phyloP scores from a whole-genome alignment of 2,113 vertebrate genomes.

The Hydrochoerus hydrochaeris region DNA sequence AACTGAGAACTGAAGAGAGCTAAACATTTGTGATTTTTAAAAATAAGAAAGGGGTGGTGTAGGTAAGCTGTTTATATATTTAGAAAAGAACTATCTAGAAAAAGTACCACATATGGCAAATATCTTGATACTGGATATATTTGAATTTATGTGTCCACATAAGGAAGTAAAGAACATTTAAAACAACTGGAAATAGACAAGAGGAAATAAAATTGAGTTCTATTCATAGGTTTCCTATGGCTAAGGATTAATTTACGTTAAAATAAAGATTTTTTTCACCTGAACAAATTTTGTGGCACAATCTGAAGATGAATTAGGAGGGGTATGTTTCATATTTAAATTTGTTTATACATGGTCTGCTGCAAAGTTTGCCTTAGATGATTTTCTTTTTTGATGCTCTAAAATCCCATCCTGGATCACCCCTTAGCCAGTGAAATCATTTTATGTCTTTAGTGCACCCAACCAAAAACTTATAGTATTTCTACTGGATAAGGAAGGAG shows the following conservation, averaged over 20 bases:
- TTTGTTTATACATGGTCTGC: conserved; percentile 36
- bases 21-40: conserved; percentile 17
- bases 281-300: neutral
- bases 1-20: conserved; percentile 45
- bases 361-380: conserved; percentile 20
- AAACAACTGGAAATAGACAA: conserved; percentile 5
- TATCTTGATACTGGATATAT: conserved; percentile 9
- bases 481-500: conserved; percentile 21
- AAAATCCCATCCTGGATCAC: conserved; percentile 48
- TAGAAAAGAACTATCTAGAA: conserved; percentile 45
- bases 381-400: conserved; percentile 62
- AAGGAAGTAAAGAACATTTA: conserved; percentile 27
- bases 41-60: neutral
- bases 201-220: neutral
- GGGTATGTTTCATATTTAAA: conserved; percentile 3
- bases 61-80: conserved; percentile 53
- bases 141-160: conserved; percentile 22
- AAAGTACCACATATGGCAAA: neutral
- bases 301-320: conserved; percentile 29
- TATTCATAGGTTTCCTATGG: neutral
- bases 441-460: neutral
- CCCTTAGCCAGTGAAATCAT: neutral
- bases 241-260: conserved; percentile 15
- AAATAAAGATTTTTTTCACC: conserved; percentile 24
- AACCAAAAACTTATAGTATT: conserved; percentile 29